Evolutionary conservation across 1,140 invertebrate genomes (phyloP).

Genomic region (Ylistrum balloti): DNA sequence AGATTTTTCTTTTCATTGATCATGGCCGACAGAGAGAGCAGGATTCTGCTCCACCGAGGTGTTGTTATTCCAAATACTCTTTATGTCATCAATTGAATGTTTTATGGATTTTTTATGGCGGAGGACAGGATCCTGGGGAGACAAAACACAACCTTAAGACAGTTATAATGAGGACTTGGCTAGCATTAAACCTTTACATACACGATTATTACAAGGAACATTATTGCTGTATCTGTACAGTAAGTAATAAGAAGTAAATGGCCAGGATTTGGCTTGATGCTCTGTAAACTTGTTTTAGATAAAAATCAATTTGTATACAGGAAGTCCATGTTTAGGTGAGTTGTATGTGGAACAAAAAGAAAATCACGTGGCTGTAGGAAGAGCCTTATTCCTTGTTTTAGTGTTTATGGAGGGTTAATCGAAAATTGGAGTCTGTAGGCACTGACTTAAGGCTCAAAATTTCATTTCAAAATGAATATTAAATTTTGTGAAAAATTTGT

Average conservation of each 20-base stretch:
- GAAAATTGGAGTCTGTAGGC: too few relatives aligned
- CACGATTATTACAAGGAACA: not conserved
- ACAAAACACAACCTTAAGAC: not conserved
- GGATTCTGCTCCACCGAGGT: not conserved
- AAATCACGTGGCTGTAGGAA: too few relatives aligned
- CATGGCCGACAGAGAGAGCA: not conserved
- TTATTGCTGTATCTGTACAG: not conserved
- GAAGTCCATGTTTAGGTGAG: not conserved
- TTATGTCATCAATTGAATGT: slow-evolving; percentile 25
- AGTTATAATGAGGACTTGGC: not conserved
- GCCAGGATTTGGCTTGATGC: not conserved
- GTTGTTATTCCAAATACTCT: not conserved
- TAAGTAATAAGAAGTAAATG: not conserved
- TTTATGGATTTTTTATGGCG: not conserved
- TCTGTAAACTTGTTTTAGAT: not conserved
- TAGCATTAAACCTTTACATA: slow-evolving; percentile 18
- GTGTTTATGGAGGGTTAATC: too few relatives aligned
- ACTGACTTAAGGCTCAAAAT: too few relatives aligned
- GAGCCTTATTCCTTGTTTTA: too few relatives aligned
- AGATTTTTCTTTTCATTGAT: too few relatives aligned
- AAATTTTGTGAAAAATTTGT: too few relatives aligned
- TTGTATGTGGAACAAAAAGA: too few relatives aligned
- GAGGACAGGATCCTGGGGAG: slow-evolving; percentile 36
- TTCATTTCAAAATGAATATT: too few relatives aligned
- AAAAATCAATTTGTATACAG: slow-evolving; percentile 4